phyloP scores from a whole-genome alignment of 2,888 invertebrate species.

The Dicroscelio sp. region DNA sequence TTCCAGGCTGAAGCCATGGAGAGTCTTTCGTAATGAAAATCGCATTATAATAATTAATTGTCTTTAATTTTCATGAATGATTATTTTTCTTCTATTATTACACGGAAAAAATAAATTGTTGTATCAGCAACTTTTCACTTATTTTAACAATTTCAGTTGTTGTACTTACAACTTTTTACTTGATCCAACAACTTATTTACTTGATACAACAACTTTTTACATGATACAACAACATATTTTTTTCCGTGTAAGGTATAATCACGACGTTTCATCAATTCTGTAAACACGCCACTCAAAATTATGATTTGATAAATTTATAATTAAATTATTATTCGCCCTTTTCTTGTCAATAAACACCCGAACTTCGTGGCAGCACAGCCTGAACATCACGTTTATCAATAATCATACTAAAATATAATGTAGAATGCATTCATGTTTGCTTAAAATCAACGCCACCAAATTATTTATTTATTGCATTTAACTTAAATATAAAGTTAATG shows the following conservation, averaged over 20 bases:
- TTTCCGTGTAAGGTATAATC: neutral
- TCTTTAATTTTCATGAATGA: no score
- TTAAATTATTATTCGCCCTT: conserved; percentile 16
- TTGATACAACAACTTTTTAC: no score
- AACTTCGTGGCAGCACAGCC: neutral
- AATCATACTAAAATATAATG: conserved; percentile 13
- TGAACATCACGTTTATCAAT: conserved; percentile 20
- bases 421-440: conserved; percentile 3
- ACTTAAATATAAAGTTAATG: neutral
- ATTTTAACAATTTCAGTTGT: no score
- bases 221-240: no score
- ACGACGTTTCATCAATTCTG: conserved; percentile 16
- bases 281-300: conserved; percentile 10
- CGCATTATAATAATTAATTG: no score
- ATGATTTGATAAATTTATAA: conserved; percentile 17
- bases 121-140: no score
- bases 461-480: conserved; percentile 17
- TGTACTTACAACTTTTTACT: no score
- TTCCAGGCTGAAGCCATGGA: no score
- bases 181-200: no score
- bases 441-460: conserved; percentile 6
- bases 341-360: neutral
- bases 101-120: no score
- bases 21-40: no score
- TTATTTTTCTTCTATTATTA: no score